Conservation (phyloP, 2,797 vertebrate species). For the Natrix natrix region DNA sequence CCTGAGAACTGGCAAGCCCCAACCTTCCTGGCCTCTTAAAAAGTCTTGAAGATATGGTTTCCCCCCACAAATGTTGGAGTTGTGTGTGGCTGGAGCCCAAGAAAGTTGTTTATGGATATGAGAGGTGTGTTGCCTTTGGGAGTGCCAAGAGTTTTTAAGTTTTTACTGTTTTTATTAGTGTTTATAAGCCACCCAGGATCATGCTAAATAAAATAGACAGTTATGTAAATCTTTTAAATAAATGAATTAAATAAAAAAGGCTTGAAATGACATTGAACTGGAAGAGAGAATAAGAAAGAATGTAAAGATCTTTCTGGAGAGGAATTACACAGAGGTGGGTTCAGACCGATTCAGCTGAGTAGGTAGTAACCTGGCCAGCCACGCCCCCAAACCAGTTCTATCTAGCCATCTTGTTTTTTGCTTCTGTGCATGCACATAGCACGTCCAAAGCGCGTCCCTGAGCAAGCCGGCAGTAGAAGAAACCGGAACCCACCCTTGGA, state of each 20-base stretch:
- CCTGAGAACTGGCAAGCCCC: not conserved
- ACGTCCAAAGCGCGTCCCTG: too few species aligned
- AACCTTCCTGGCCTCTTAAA: not conserved
- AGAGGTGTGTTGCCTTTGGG: not conserved
- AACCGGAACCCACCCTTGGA: too few species aligned
- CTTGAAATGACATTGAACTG: conserved; percentile 34
- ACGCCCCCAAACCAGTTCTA: too few species aligned
- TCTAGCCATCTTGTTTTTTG: too few species aligned
- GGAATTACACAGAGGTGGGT: not conserved
- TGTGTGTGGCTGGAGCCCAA: not conserved
- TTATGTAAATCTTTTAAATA: not conserved
- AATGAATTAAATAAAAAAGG: conserved; percentile 8
- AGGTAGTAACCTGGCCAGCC: too few species aligned
- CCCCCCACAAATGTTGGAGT: not conserved
- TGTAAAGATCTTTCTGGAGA: not conserved
- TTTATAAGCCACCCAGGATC: not conserved
- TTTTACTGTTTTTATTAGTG: not conserved
- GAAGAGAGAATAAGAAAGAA: not conserved
- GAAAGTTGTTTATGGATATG: not conserved
- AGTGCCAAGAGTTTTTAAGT: not conserved
- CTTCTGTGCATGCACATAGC: too few species aligned
- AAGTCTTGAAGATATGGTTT: not conserved
- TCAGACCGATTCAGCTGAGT: too few species aligned
- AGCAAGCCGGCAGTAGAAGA: too few species aligned
- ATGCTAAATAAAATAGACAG: not conserved